These are phyloP conservation scores for Phorcus lineatus DNA, from an alignment of 2,888 invertebrate species.

Conservation along the genomic window DNA sequence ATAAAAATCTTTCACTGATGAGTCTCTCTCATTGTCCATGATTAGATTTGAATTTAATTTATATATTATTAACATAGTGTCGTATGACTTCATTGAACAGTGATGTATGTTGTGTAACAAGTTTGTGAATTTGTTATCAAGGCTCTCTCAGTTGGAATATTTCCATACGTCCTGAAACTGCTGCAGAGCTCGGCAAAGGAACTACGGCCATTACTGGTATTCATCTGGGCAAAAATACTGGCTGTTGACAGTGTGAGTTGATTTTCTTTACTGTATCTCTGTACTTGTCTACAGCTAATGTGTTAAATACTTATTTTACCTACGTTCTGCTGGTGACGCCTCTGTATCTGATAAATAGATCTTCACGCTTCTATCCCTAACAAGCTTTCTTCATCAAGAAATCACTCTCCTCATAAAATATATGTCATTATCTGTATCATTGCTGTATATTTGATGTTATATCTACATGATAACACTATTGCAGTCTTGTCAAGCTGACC, in stretches of 20 bases:
- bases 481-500: slow-evolving; percentile 93
- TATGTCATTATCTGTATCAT: background rate
- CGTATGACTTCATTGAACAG: no score
- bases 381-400: background rate
- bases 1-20: no score
- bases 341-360: no score
- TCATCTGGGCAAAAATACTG: slow-evolving; percentile 99
- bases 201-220: slow-evolving; percentile 92
- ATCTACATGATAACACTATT: slow-evolving; percentile 56
- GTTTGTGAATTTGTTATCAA: slow-evolving; percentile 55
- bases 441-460: background rate
- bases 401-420: background rate
- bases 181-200: slow-evolving; percentile 96
- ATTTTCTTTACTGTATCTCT: background rate
- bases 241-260: slow-evolving; percentile 92
- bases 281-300: no score
- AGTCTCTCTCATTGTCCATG: no score
- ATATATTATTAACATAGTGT: no score
- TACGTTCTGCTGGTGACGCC: no score
- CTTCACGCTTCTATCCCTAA: background rate
- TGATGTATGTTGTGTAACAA: background rate
- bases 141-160: slow-evolving; percentile 97
- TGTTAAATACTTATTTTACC: no score
- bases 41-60: no score
- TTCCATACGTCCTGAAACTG: slow-evolving; percentile 97